Conservation (phyloP, 2,113 vertebrate genomes). For the Xyrauchen texanus region DNA sequence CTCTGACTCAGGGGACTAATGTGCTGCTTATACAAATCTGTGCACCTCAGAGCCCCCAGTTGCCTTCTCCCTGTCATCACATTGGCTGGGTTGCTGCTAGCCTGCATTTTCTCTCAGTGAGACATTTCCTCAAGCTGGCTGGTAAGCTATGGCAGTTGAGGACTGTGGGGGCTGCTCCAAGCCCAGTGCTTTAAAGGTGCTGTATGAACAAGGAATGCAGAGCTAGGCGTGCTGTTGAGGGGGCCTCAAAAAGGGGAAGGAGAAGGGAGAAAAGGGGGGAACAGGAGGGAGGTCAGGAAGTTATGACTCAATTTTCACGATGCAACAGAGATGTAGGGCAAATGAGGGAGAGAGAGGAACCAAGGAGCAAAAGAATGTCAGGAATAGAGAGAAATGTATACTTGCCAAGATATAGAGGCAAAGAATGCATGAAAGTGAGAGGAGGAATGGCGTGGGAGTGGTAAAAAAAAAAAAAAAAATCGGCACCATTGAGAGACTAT, state of each 20-base stretch:
- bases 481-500: conserved; percentile 17
- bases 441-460: not conserved
- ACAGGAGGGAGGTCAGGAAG: conserved; percentile 70
- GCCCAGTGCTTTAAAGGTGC: conserved; percentile 65
- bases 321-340: conserved; percentile 51
- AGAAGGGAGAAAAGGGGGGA: conserved; percentile 51
- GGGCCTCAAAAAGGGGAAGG: conserved; percentile 66
- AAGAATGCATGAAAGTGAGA: conserved; percentile 22
- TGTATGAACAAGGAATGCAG: conserved; percentile 71
- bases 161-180: conserved; percentile 42
- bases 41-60: conserved; percentile 49
- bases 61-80: conserved; percentile 69
- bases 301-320: conserved; percentile 73
- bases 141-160: too few species aligned
- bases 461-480: conserved; percentile 30
- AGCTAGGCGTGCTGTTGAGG: conserved; percentile 66
- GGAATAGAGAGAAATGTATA: conserved; percentile 33
- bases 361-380: conserved; percentile 21
- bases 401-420: conserved; percentile 25
- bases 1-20: conserved; percentile 68
- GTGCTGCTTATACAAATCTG: conserved; percentile 62
- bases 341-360: conserved; percentile 15
- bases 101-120: conserved; percentile 59
- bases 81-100: conserved; percentile 40
- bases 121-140: conserved; percentile 50